Evolutionary conservation across 1,140 invertebrate species (phyloP), one percentile per base, ranked within the genome.

Genomic region (Sitodiplosis mosellana): DNA sequence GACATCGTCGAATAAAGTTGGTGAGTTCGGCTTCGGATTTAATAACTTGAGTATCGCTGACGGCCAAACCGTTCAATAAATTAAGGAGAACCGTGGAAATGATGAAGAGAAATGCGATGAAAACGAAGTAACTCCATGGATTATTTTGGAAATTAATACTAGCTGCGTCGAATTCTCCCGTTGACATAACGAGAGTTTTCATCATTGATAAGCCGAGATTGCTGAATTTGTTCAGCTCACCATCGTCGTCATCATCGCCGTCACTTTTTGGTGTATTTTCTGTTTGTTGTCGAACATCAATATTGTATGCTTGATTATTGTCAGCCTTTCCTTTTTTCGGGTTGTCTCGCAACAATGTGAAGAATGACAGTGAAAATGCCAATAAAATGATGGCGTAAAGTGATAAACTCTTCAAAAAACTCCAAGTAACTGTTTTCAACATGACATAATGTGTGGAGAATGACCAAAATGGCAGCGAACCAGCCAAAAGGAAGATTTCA

Each of bases 171-270:
- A 86, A 83, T 61, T 87, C 83, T 11, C 83, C 83, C 0, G 82
- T 86, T 18, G 86, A 67, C 83, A 87, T 87, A 1, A 85, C 77
- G 17, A 84, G 75, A 0, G 82, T 86, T 65, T 86, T 86, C 50
- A 86, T 81, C 5, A 86, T 55, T 0, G 82, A 78, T 18, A 70
- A 64, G 8, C 73, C 75, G 3, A 77, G 76, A 61, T 75, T 69
- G 2, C 63, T 62, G 49, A 85, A 83, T 48, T 75, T 77, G 17
- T 69, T 63, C 21, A 73, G 65, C 6, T 65, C 60, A 1, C 58
- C 61, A 10, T 73, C 65, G 45, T 72, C 64, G 41, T 69, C 66
- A 48, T 68, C 65, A 4, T 68, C 54, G n/a, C n/a, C n/a, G n/a
- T n/a, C n/a, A n/a, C n/a, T n/a, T n/a, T n/a, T n/a, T n/a, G n/a